Conservation (phyloP, 1,140 invertebrate genomes). For the Oncopeltus fasciatus region DNA sequence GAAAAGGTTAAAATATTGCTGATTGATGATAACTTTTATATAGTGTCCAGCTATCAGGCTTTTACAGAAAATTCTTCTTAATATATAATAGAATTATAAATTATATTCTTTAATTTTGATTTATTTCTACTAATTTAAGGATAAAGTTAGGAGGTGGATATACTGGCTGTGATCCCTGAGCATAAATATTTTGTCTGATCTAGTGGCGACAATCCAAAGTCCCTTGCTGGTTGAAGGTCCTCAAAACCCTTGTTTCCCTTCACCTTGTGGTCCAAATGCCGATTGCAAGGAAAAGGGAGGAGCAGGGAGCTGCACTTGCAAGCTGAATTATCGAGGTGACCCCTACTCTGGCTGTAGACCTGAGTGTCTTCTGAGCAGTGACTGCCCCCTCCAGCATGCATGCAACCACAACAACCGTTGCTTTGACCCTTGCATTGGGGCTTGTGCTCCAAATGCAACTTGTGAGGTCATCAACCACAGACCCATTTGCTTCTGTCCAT, state of each 20-base stretch:
- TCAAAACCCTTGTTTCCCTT: constrained; percentile 50
- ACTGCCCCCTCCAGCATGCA: constrained; percentile 53
- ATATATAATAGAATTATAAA: too few relatives aligned
- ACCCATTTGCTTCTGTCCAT: constrained; percentile 53
- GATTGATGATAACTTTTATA: too few relatives aligned
- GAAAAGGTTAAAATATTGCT: too few relatives aligned
- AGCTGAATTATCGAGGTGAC: constrained; percentile 66
- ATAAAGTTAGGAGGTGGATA: too few relatives aligned
- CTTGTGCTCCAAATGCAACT: constrained; percentile 52
- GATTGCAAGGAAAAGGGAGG: constrained; percentile 49
- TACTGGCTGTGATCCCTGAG: too few relatives aligned
- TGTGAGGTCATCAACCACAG: constrained; percentile 60
- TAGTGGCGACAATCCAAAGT: background rate
- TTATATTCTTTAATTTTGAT: too few relatives aligned
- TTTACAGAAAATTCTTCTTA: too few relatives aligned
- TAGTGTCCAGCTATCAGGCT: too few relatives aligned
- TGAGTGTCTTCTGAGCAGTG: constrained; percentile 52
- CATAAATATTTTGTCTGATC: too few relatives aligned
- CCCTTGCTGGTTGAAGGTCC: constrained; percentile 16
- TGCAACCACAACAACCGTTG: constrained; percentile 55
- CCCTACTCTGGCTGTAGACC: constrained; percentile 46
- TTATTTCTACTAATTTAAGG: too few relatives aligned
- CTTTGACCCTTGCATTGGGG: constrained; percentile 50
- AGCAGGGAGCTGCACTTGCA: constrained; percentile 58
- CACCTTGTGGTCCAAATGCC: constrained; percentile 60